Evolutionary conservation across 2,888 invertebrate species (phyloP), one percentile per base, ranked within the genome.

Genomic region (Latrodectus hesperus): DNA sequence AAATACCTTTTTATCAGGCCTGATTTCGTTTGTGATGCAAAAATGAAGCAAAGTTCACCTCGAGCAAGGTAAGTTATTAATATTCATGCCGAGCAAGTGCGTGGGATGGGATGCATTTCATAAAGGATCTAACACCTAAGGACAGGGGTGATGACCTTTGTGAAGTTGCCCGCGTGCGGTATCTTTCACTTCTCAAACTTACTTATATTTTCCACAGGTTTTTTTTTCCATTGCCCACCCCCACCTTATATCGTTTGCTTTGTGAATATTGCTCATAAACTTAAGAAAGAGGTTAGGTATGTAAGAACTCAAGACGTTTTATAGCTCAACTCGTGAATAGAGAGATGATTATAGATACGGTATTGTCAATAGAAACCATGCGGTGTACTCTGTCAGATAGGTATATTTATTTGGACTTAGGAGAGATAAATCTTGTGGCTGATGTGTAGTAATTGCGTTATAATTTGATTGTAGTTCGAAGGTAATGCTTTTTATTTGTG

Each of bases 91-190:
- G 81, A 74, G 55, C 38, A 38, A 60, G 14, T 22, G 75, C 75
- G 82, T 82, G 82, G 82, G 82, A 82, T 68, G 60, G 38, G 60
- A 68, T 60, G 65, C 82, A 82, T 75, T 67, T 75, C 16, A 51
- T 67, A 60, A 53, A 70, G 75, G 60, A 75, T 68, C 55, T 68
- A 68, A 75, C 75, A 75, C 68, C 74, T 73, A 53, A 51, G 0
- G 17, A 26, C 26, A 82, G 73, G 82, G 82, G 82, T 68, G 75
- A 52, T 17, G 82, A 82, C 75, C 82, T 60, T 71, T 16, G 55
- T 55, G 55, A 53, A 60, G 67, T 68, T 16, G 77, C 73, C 64
- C 38, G 38, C n/a, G 12, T 60, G 60, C n/a, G n/a, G 60, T 11
- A 12, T 60, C n/a, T 16, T 60, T 60, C n/a, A 60, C 60, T 60